These are phyloP conservation scores for Napeogenes sylphis DNA, from an alignment of 2,888 invertebrate species.

Conservation along the genomic window DNA sequence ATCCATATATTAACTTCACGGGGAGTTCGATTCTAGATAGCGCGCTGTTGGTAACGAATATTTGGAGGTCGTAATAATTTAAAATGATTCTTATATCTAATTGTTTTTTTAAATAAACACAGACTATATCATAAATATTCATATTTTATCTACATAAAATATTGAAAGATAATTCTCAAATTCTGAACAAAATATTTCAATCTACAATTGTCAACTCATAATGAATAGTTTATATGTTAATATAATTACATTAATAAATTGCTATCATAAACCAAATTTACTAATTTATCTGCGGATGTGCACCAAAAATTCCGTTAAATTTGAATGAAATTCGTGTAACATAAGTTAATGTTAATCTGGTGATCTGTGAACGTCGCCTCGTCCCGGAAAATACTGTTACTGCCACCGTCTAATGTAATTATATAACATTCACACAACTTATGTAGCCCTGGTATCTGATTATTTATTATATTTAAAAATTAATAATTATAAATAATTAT, in stretches of 20 bases:
- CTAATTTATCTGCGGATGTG: not conserved
- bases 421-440: slow-evolving; percentile 53
- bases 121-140: too few relatives aligned
- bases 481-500: not conserved
- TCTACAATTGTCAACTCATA: too few relatives aligned
- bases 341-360: slow-evolving; percentile 45
- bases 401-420: slow-evolving; percentile 74
- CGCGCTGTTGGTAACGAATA: slow-evolving; percentile 18
- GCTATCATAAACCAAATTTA: too few relatives aligned
- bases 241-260: too few relatives aligned
- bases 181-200: too few relatives aligned
- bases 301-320: slow-evolving; percentile 10
- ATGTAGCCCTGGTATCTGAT: slow-evolving; percentile 25
- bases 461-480: slow-evolving; percentile 15
- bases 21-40: slow-evolving; percentile 52
- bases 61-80: slow-evolving; percentile 1
- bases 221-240: too few relatives aligned
- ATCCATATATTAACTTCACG: slow-evolving; percentile 62
- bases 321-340: slow-evolving; percentile 20
- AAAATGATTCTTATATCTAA: too few relatives aligned
- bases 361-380: slow-evolving; percentile 67
- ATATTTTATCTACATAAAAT: too few relatives aligned
- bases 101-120: too few relatives aligned
- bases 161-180: too few relatives aligned
- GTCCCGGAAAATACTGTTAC: slow-evolving; percentile 66